phyloP scores from a whole-genome alignment of 2,113 vertebrate species.

The Istiophorus platypterus region DNA sequence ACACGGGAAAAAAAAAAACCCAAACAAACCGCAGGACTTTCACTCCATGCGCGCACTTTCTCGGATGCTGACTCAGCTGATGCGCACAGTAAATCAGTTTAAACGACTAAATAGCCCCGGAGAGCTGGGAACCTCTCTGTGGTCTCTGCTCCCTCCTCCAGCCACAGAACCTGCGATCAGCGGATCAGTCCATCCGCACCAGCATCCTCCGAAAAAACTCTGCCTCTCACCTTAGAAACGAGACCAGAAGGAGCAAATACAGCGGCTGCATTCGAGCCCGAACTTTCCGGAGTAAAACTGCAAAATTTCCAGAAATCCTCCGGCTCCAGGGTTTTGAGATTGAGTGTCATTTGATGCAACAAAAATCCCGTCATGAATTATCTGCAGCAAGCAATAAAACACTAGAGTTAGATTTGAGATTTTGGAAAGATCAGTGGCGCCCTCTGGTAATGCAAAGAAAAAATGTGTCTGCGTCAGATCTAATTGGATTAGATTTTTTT shows the following conservation, averaged over 20 bases:
- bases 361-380: background rate
- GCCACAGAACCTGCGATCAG: slow-evolving; percentile 33
- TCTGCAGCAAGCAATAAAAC: background rate
- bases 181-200: slow-evolving; percentile 41
- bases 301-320: background rate
- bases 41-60: slow-evolving; percentile 5
- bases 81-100: background rate
- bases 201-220: slow-evolving; percentile 38
- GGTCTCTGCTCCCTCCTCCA: slow-evolving; percentile 33
- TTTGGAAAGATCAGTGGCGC: background rate
- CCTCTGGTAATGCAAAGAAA: too few relatives aligned
- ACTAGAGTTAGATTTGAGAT: background rate
- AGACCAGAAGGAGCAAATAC: background rate
- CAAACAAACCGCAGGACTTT: slow-evolving; percentile 7
- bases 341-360: background rate
- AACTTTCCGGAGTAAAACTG: background rate
- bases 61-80: background rate
- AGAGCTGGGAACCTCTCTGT: background rate
- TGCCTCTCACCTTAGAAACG: slow-evolving; percentile 28
- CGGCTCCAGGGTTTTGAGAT: background rate
- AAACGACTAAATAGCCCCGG: background rate
- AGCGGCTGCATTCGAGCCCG: background rate
- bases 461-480: too few relatives aligned
- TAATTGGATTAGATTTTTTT: too few relatives aligned
- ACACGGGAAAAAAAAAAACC: background rate